Conservation (phyloP, 2,113 vertebrate genomes). For the Greenwoodochromis staneri region DNA sequence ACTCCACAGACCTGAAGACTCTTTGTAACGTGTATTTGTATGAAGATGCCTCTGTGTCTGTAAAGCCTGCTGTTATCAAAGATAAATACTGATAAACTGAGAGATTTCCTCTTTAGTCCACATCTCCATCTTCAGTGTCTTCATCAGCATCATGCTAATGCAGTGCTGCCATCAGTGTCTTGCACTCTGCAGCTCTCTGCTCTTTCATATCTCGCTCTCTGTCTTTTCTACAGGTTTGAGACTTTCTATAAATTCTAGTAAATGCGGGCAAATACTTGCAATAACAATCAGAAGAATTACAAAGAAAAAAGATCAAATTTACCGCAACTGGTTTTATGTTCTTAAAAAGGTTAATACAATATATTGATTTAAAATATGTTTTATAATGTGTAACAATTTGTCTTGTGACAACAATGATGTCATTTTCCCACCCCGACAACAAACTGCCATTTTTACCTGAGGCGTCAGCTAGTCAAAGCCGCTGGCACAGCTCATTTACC, state of each 20-base stretch:
- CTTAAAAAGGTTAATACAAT: not conserved
- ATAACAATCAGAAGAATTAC: not conserved
- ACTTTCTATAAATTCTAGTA: not conserved
- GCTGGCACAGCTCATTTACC: not conserved
- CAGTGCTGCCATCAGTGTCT: not conserved
- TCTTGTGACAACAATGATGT: not conserved
- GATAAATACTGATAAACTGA: not conserved
- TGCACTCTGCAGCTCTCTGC: not conserved
- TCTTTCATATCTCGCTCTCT: too few species aligned
- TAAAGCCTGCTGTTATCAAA: not conserved
- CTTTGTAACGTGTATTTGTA: not conserved
- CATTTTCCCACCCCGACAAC: not conserved
- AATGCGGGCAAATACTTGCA: not conserved
- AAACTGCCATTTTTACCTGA: not conserved
- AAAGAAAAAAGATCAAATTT: not conserved
- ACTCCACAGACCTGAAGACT: not conserved
- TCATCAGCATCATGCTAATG: not conserved
- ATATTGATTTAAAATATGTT: not conserved
- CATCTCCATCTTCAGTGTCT: not conserved
- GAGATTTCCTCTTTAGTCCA: not conserved
- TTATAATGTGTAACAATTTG: not conserved
- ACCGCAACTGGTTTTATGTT: not conserved
- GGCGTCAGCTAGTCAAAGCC: not conserved
- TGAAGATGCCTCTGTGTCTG: too few species aligned
- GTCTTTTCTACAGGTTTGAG: not conserved